These are phyloP conservation scores for Sebastes glaucus DNA, from an alignment of 2,797 vertebrate genomes.

Conservation along the genomic window DNA sequence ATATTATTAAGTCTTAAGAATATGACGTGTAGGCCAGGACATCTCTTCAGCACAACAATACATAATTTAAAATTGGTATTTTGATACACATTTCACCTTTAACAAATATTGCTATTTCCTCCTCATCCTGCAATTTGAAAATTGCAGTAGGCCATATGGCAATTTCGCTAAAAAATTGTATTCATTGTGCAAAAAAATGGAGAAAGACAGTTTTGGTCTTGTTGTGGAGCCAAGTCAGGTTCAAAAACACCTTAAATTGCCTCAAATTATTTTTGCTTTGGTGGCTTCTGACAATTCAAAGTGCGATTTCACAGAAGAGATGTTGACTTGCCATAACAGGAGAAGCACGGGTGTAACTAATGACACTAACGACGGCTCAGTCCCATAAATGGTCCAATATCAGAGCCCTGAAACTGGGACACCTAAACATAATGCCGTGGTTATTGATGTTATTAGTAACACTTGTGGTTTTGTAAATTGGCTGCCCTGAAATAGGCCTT, in stretches of 20 bases:
- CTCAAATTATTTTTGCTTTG: background rate
- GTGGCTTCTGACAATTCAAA: background rate
- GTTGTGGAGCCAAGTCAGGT: background rate
- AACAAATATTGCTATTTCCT: no score
- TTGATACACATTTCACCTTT: no score
- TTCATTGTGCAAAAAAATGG: background rate
- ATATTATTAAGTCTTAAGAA: no score
- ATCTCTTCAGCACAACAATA: no score
- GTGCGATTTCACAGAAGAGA: background rate
- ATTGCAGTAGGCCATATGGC: no score
- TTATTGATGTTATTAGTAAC: background rate
- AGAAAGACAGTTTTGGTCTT: background rate
- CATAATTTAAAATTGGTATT: no score
- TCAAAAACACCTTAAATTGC: background rate
- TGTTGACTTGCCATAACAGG: background rate
- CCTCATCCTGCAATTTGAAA: no score
- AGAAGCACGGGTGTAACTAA: background rate
- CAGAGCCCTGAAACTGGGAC: background rate
- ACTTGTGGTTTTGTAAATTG: background rate
- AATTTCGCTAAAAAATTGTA: no score
- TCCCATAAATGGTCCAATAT: background rate
- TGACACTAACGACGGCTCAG: background rate
- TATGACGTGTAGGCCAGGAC: no score
- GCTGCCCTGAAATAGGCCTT: background rate
- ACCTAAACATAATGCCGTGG: background rate